A percentile compares a stretch with the other conserved stretches of the same genome.
Evolutionary conservation across 2,113 vertebrate species (phyloP).

Genomic region (Nematolebias whitei): DNA sequence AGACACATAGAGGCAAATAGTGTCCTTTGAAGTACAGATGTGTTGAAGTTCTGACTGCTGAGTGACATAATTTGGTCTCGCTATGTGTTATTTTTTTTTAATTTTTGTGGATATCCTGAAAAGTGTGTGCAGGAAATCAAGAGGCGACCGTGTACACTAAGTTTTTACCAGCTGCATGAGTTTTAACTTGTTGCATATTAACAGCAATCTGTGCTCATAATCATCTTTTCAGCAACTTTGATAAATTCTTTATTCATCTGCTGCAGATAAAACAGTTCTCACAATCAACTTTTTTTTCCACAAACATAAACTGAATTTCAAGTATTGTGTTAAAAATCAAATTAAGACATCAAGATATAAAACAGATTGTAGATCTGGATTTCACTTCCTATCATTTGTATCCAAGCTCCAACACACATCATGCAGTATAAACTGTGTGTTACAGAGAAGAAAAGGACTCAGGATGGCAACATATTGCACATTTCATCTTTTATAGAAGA

Average conservation of each 20-base stretch:
- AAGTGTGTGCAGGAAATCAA: neutral
- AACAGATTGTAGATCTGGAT: constrained; percentile 1
- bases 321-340: constrained; percentile 39
- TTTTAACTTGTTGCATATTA: neutral
- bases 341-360: constrained; percentile 37
- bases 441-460: constrained; percentile 9
- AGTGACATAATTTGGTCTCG: neutral
- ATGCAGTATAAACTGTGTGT: constrained; percentile 52
- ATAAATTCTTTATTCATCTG: too few species aligned
- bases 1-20: neutral
- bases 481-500: constrained; percentile 44
- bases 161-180: constrained; percentile 20
- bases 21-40: neutral
- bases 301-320: constrained; percentile 31
- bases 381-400: constrained; percentile 27
- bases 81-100: neutral
- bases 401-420: constrained; percentile 45
- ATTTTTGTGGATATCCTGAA: neutral
- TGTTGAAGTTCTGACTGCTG: neutral
- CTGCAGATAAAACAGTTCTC: too few species aligned
- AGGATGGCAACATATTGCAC: constrained; percentile 11
- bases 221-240: constrained; percentile 19
- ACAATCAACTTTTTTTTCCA: too few species aligned
- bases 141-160: neutral
- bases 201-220: constrained; percentile 15